Conservation (phyloP, 2,113 vertebrate species). For the Pseudopodoces humilis region DNA sequence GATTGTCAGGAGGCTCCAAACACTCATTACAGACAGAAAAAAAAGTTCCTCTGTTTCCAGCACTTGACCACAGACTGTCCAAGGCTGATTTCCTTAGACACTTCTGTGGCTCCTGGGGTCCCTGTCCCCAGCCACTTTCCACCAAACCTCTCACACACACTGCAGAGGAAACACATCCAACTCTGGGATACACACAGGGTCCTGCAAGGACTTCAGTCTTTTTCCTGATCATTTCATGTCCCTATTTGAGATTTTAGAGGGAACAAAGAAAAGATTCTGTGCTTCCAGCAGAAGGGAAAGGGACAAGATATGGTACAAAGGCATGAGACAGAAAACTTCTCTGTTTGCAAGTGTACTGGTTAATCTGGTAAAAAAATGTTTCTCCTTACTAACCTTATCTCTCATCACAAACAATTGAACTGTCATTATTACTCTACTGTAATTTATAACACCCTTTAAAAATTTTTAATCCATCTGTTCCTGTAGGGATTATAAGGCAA, state of each 20-base stretch:
- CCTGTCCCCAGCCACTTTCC: neutral
- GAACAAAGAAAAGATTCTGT: neutral
- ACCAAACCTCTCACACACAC: neutral
- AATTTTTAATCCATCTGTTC: neutral
- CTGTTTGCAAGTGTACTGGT: neutral
- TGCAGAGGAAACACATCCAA: neutral
- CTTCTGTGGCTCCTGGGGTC: fast-evolving
- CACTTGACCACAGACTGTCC: neutral
- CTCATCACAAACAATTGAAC: neutral
- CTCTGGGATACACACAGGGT: neutral
- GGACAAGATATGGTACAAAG: neutral
- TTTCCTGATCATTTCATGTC: neutral
- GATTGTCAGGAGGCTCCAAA: neutral
- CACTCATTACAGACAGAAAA: neutral
- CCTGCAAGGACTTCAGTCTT: neutral
- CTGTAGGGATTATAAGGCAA: neutral
- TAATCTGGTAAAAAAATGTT: neutral
- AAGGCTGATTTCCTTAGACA: neutral
- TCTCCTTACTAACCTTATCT: neutral
- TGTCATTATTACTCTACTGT: neutral
- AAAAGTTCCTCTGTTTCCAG: neutral
- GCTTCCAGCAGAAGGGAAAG: neutral
- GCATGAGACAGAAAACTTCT: neutral
- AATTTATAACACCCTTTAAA: neutral
- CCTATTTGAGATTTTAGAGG: neutral